Percentiles rank a stretch among this genome's conserved stretches.
phyloP scores from a whole-genome alignment of 2,888 invertebrate genomes.

The Pseudoips prasinana region DNA sequence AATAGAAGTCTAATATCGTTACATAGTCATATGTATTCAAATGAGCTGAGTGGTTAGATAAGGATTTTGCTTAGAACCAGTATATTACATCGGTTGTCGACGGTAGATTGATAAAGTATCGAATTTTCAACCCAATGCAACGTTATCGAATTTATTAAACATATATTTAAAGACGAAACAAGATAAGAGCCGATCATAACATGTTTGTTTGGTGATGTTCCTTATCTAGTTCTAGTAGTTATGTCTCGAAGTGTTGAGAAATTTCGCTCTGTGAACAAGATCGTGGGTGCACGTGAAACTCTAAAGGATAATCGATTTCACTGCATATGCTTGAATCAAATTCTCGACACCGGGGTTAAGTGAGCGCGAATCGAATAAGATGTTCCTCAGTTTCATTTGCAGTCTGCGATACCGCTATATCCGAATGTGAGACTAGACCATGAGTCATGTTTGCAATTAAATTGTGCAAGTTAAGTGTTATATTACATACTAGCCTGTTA shows the following conservation, averaged over 20 bases:
- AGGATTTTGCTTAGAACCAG: constrained; percentile 17
- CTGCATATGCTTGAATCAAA: constrained; percentile 57
- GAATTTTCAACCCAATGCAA: constrained; percentile 19
- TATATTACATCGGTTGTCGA: constrained; percentile 11
- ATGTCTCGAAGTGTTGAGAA: constrained; percentile 48
- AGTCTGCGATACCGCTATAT: constrained; percentile 28
- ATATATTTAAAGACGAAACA: constrained; percentile 14
- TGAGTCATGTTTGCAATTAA: constrained; percentile 24
- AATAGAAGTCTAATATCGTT: constrained; percentile 21
- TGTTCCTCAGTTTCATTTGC: constrained; percentile 44
- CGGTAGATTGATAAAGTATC: constrained; percentile 15
- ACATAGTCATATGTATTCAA: constrained; percentile 32
- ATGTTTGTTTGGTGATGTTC: constrained; percentile 22
- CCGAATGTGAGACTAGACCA: constrained; percentile 18
- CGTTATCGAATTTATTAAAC: constrained; percentile 20
- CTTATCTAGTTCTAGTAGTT: constrained; percentile 34
- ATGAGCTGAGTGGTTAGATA: constrained; percentile 25
- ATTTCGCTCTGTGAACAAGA: constrained; percentile 40
- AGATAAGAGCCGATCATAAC: constrained; percentile 8
- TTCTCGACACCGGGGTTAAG: constrained; percentile 66
- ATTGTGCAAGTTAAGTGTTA: constrained; percentile 26
- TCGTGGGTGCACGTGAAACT: constrained; percentile 66
- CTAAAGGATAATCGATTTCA: constrained; percentile 63
- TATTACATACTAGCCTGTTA: constrained; percentile 17
- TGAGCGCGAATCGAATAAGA: constrained; percentile 63